A percentile compares a stretch with the other conserved stretches of the same genome.
Evolutionary conservation across 1,140 invertebrate species (phyloP).

Genomic region (Bombus impatiens): DNA sequence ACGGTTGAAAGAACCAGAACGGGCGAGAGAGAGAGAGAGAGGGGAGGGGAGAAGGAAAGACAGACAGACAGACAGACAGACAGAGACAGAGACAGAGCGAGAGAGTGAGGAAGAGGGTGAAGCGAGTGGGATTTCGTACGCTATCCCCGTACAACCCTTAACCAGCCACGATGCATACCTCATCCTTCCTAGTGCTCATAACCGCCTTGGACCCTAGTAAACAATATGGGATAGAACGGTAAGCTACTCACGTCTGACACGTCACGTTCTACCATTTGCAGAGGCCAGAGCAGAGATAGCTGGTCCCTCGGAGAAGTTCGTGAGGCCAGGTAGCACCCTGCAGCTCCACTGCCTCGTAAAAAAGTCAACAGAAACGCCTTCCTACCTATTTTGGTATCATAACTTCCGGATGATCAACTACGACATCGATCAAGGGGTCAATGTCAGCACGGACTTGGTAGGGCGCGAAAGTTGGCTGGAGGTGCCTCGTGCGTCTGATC

Average conservation of each 20-base stretch:
- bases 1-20: not conserved
- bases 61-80: not conserved
- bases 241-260: constrained; percentile 64
- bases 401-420: constrained; percentile 95
- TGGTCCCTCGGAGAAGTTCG: constrained; percentile 92
- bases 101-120: constrained; percentile 8
- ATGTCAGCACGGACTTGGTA: constrained; percentile 88
- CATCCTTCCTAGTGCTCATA: constrained; percentile 28
- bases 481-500: constrained; percentile 86
- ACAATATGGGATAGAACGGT: constrained; percentile 55
- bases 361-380: constrained; percentile 91
- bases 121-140: constrained; percentile 8
- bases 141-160: constrained; percentile 33
- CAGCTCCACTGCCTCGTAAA: constrained; percentile 90
- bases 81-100: not conserved
- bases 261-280: constrained; percentile 79
- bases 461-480: constrained; percentile 85
- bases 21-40: not conserved
- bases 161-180: constrained; percentile 45
- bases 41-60: not conserved
- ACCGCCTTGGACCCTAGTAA: constrained; percentile 52
- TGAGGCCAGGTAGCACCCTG: constrained; percentile 92
- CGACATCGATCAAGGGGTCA: constrained; percentile 91
- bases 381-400: constrained; percentile 95
- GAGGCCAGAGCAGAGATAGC: constrained; percentile 93